Evolutionary conservation across 2,113 vertebrate species (phyloP).

Genomic region (Hippocampus comes): DNA sequence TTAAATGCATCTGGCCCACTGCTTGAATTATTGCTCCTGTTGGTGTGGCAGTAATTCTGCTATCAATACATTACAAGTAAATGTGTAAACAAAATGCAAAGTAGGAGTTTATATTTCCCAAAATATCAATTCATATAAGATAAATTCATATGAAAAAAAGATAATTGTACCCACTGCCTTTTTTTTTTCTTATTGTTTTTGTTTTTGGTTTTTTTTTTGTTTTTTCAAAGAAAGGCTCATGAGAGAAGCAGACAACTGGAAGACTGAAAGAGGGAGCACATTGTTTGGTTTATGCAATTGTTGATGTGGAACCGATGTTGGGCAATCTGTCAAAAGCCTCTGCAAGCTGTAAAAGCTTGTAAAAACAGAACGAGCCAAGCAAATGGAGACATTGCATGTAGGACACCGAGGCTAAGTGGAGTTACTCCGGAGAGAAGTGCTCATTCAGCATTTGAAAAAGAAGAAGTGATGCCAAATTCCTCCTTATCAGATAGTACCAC

Average conservation of each 20-base stretch:
- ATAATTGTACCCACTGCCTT: too few species aligned
- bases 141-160: neutral
- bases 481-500: constrained; percentile 36
- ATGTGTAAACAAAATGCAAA: neutral
- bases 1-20: constrained; percentile 3
- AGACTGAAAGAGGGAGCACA: neutral
- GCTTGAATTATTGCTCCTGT: neutral
- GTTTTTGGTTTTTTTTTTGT: neutral
- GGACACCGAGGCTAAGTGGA: neutral
- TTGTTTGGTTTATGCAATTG: constrained; percentile 27
- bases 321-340: constrained; percentile 42
- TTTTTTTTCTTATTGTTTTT: neutral
- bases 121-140: neutral
- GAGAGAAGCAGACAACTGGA: neutral
- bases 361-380: constrained; percentile 35
- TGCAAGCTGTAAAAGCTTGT: constrained; percentile 18
- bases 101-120: neutral
- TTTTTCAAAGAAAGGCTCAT: constrained; percentile 1
- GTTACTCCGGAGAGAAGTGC: neutral
- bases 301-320: constrained; percentile 36
- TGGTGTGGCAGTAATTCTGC: neutral
- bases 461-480: constrained; percentile 13
- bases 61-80: neutral
- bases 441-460: constrained; percentile 13
- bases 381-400: constrained; percentile 33